Evolutionary conservation across 1,140 invertebrate genomes (phyloP), one percentile per base, ranked within the genome.

Genomic region (Trypoxylus dichotomus): DNA sequence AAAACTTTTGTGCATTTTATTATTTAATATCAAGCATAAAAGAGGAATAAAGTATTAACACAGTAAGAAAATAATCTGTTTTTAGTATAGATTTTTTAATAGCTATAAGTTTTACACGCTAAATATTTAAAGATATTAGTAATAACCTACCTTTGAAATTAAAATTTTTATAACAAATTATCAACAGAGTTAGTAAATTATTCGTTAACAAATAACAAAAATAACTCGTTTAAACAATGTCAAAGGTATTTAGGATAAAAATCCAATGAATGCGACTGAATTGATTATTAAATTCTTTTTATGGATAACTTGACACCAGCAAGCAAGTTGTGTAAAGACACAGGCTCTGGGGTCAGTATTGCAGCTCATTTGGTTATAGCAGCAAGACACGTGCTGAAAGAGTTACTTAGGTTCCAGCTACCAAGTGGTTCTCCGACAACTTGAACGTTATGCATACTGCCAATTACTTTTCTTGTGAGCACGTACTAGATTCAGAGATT

Each of bases 261-360:
- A 27, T 68, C 19, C 13, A 27, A 68, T 68, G 24, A 11, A 68
- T 25, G 60, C 60, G 60, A 24, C 24, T 68, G 60, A 68, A 68
- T 68, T 68, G 60, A 68, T 68, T 27, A 68, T 68, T 68, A 68
- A 68, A 68, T 68, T 68, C 60, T 68, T 68, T 68, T 68, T 24
- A 68, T 68, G 60, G 60, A 68, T 68, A 68, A 68, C 60, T 6
- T 68, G 60, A 68, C 60, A 68, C 60, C 60, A 68, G 60, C 60
- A 29, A 68, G 60, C 24, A 21, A 68, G 60, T 68, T 68, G 60
- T 27, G 60, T 24, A 68, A 68, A 27, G 60, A 68, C 60, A 68
- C 60, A 29, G 60, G 21, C 60, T 24, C 19, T 24, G 21, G 60
- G 60, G 60, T 68, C 60, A 68, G 60, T 24, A 27, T 13, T 68